A percentile compares a stretch with the other conserved stretches of the same genome.
These are phyloP conservation scores for Pedetes capensis DNA, from an alignment of 2,113 vertebrate genomes.

Conservation along the genomic window DNA sequence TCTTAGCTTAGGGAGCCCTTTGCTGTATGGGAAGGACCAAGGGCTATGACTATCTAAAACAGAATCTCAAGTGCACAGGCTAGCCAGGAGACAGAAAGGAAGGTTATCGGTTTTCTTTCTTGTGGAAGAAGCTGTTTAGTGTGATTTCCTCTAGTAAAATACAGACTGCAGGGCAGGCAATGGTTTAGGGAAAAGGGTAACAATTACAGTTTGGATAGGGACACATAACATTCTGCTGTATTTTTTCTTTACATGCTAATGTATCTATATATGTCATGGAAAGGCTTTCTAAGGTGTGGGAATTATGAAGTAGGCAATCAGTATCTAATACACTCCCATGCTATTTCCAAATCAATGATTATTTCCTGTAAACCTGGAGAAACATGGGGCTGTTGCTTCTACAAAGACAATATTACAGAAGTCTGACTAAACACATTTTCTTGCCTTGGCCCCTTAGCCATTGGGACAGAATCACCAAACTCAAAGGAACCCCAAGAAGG, in stretches of 20 bases:
- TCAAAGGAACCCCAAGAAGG: not conserved
- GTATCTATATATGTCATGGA: not conserved
- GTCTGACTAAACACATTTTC: not conserved
- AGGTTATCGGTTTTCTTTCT: conserved; percentile 16
- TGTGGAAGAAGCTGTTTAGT: not conserved
- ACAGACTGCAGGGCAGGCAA: not conserved
- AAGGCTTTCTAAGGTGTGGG: conserved; percentile 6
- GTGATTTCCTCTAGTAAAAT: not conserved
- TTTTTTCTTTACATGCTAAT: not conserved
- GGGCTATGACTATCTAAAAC: not conserved
- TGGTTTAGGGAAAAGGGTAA: not conserved
- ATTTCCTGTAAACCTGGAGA: not conserved
- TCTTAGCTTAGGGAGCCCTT: conserved; percentile 7
- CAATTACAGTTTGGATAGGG: conserved; percentile 15
- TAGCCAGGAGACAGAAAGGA: not conserved
- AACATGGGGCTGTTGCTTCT: not conserved
- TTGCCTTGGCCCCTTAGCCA: not conserved
- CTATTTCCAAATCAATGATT: not conserved
- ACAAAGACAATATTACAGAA: conserved; percentile 23
- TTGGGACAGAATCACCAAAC: not conserved
- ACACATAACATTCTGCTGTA: not conserved
- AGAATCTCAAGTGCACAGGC: not conserved
- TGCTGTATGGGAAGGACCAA: not conserved
- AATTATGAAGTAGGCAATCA: not conserved
- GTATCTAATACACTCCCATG: not conserved